These are phyloP conservation scores for Liposcelis brunnea DNA, from an alignment of 2,888 invertebrate species.

Conservation along the genomic window DNA sequence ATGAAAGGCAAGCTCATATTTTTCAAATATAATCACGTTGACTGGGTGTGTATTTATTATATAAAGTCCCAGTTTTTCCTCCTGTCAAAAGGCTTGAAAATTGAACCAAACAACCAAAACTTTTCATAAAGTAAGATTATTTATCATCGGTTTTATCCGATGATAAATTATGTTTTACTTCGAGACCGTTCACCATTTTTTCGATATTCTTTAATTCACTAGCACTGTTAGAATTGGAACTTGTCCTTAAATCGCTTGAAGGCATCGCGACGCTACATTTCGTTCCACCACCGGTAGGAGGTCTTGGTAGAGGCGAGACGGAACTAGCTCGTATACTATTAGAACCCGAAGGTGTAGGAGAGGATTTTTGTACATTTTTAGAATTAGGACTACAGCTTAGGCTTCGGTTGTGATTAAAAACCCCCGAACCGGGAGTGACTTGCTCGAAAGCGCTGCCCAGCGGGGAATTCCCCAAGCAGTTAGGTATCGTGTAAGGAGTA, in stretches of 20 bases:
- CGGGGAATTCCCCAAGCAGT: slow-evolving; percentile 34
- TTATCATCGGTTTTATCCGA: slow-evolving; percentile 6
- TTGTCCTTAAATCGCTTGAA: slow-evolving; percentile 18
- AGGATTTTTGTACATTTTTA: slow-evolving; percentile 7
- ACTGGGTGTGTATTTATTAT: too few species aligned
- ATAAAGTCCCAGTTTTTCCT: too few species aligned
- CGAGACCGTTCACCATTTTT: slow-evolving; percentile 92
- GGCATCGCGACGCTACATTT: slow-evolving; percentile 34
- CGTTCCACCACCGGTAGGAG: slow-evolving; percentile 37
- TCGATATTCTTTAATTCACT: slow-evolving; percentile 90
- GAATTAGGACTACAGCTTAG: slow-evolving; percentile 27
- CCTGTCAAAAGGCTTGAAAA: too few species aligned
- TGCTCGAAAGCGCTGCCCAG: slow-evolving; percentile 77
- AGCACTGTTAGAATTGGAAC: slow-evolving; percentile 30
- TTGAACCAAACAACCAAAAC: too few species aligned
- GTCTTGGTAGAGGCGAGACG: slow-evolving; percentile 36
- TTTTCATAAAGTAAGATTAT: background rate
- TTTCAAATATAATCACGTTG: too few species aligned
- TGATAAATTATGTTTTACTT: slow-evolving; percentile 43
- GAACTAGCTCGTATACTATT: slow-evolving; percentile 27
- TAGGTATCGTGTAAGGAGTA: slow-evolving; percentile 75
- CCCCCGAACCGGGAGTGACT: slow-evolving; percentile 52
- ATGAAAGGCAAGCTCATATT: too few species aligned
- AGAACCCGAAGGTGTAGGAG: slow-evolving; percentile 24
- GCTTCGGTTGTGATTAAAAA: too few species aligned